These are phyloP conservation scores for Chrysogorgia sp. DNA, from an alignment of 92 coral and sea anemone genomes.

Conservation along the genomic window DNA sequence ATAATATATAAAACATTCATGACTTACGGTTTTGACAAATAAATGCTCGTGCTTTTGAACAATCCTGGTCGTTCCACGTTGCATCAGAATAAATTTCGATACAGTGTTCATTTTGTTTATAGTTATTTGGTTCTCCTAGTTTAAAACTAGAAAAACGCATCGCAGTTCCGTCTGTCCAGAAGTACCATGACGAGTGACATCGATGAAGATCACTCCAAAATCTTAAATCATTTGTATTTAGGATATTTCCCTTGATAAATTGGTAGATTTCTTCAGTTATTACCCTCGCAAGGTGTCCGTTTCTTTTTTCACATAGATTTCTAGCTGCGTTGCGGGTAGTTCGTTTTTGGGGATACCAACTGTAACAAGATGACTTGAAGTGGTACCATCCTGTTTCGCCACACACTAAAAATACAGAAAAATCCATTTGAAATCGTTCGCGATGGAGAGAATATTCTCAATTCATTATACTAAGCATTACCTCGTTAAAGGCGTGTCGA, in stretches of 20 bases:
- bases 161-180: neutral
- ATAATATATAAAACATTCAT: neutral
- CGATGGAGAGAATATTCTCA: too few species aligned
- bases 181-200: neutral
- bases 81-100: neutral
- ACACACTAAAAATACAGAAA: slow-evolving; percentile 1
- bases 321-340: neutral
- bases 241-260: neutral
- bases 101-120: neutral
- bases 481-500: too few species aligned
- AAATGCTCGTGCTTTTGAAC: neutral
- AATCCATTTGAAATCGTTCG: too few species aligned
- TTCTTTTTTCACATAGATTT: neutral
- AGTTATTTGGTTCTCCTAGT: neutral
- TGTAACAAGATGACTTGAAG: neutral
- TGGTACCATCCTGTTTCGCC: neutral
- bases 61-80: neutral
- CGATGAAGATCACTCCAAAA: slow-evolving; percentile 6
- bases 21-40: slow-evolving; percentile 2
- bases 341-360: neutral
- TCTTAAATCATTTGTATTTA: neutral
- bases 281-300: neutral
- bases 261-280: neutral
- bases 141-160: neutral
- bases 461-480: too few species aligned